phyloP scores from a whole-genome alignment of 2,888 invertebrate genomes.

The Melieria omissa region DNA sequence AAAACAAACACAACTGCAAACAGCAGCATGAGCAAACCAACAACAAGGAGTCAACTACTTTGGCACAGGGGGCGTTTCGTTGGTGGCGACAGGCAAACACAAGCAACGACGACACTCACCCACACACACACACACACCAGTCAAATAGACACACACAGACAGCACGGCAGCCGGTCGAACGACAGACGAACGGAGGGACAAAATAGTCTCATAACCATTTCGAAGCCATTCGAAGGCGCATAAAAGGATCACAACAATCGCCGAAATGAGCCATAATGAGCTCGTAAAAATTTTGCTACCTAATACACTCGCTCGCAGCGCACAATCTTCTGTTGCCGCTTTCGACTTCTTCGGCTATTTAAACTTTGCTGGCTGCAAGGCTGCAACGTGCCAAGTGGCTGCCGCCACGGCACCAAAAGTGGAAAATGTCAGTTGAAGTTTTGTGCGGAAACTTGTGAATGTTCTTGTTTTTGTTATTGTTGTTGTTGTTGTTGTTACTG shows the following conservation, averaged over 20 bases:
- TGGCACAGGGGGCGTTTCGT: conserved; percentile 41
- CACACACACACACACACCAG: too few species aligned
- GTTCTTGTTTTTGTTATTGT: not conserved
- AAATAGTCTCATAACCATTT: conserved; percentile 66
- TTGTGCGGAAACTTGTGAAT: too few species aligned
- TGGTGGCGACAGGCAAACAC: conserved; percentile 47
- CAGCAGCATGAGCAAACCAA: conserved; percentile 26
- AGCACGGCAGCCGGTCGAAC: conserved; percentile 18
- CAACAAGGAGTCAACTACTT: conserved; percentile 11
- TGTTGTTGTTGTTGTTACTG: conserved; percentile 1
- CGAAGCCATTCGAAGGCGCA: conserved; percentile 66
- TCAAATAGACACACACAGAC: conserved; percentile 26
- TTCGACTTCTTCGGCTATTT: conserved; percentile 4
- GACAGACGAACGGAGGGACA: conserved; percentile 42
- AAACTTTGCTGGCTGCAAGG: not conserved
- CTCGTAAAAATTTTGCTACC: conserved; percentile 68
- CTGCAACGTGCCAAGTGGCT: too few species aligned
- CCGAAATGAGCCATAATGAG: conserved; percentile 68
- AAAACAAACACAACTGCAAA: conserved; percentile 48
- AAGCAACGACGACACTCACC: not conserved
- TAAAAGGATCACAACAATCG: conserved; percentile 69
- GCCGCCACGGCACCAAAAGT: too few species aligned
- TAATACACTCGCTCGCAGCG: conserved; percentile 64
- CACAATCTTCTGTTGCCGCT: conserved; percentile 15
- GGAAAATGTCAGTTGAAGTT: too few species aligned